Evolutionary conservation across 2,113 vertebrate species (phyloP), one percentile per base, ranked within the genome.

Genomic region (Bagarius yarrelli): DNA sequence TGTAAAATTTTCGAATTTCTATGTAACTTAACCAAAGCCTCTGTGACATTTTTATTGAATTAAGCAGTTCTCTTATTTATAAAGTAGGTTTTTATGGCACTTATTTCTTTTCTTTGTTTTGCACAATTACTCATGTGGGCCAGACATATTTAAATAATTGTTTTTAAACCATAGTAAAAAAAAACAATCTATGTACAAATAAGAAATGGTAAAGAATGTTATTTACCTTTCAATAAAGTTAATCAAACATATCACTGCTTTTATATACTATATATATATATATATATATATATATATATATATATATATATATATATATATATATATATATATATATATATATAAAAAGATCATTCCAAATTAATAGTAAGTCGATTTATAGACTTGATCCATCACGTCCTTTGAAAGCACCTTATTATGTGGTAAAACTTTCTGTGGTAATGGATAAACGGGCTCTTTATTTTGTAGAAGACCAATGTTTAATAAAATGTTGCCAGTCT

Each of bases 41-140:
- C 44, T 81, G 59, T 83, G 56, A 74, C 36, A 5, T 12, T 72
- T 52, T 52, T 56, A 59, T 71, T 71, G 73, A 88, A 78, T 83
- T 82, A 84, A 84, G 84, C 82, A 87, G 70, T 88, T 87, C 69
- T 88, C 18, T 91, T 93, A 94, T 94, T 94, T 93, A 94, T 92
- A 76, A 90, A 86, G 57, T 79, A 32, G 73, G 15, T 9, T 52
- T 67, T 82, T 81, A 71, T 85, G 79, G 86, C 85, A 88, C 86
- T 88, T 88, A 85, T 81, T 83, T 86, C 69, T 87, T 86, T 75
- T 90, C 79, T 87, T 80, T 84, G 67, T 87, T 91, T 92, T 92
- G 91, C 91, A 92, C 91, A 90, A 83, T 81, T 89, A 81, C 76
- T 87, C 80, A 71, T 85, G 82, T 83, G 71, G 70, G 85, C 82